These are phyloP conservation scores for Drosophila sp. DNA, from an alignment of 1,140 invertebrate genomes.

Conservation along the genomic window DNA sequence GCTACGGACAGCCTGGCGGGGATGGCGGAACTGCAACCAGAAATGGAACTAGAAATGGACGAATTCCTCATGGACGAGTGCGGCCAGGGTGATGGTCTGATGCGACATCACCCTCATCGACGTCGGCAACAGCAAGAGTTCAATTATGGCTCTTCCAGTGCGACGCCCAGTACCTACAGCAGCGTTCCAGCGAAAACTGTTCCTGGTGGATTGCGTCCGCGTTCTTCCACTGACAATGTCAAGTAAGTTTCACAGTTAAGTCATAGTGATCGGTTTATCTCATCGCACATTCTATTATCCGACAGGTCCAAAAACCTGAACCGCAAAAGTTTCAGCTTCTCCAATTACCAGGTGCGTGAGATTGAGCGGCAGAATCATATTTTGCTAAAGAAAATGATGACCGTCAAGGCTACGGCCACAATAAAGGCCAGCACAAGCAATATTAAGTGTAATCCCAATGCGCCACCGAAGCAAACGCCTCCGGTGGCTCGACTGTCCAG, in stretches of 20 bases:
- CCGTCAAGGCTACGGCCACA: conserved; percentile 59
- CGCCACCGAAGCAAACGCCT: conserved; percentile 28
- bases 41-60: conserved; percentile 7
- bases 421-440: conserved; percentile 52
- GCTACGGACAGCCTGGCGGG: neutral
- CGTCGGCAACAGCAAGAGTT: conserved; percentile 19
- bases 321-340: conserved; percentile 76
- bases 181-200: neutral
- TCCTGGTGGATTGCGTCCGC: conserved; percentile 46
- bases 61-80: conserved; percentile 52
- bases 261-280: neutral
- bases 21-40: neutral
- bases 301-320: conserved; percentile 63
- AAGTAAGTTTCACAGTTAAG: conserved; percentile 47
- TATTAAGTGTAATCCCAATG: conserved; percentile 35
- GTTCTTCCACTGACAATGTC: conserved; percentile 60
- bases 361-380: conserved; percentile 80
- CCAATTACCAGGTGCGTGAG: conserved; percentile 77
- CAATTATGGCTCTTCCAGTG: conserved; percentile 46
- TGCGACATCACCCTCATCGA: conserved; percentile 57
- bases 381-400: conserved; percentile 75
- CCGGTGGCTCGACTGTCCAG: conserved; percentile 57
- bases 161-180: conserved; percentile 64
- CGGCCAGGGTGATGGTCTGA: conserved; percentile 62
- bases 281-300: neutral